Conservation (phyloP, 2,888 invertebrate genomes). For the Dryocosmus kuriphilus region DNA sequence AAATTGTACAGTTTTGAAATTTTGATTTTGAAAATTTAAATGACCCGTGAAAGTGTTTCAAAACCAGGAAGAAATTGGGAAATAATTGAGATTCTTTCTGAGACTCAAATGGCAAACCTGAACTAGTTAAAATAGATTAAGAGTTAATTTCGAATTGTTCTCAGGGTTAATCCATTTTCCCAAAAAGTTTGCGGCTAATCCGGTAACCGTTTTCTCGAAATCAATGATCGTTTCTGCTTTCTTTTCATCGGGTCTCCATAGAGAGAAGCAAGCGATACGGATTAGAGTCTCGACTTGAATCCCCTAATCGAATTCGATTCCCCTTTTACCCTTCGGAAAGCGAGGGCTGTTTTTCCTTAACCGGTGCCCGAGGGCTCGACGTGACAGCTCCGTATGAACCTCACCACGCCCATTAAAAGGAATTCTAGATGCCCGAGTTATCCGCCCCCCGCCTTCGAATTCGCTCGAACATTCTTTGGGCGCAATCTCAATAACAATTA, state of each 20-base stretch:
- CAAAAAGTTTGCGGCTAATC: neutral
- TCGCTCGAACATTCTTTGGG: slow-evolving; percentile 46
- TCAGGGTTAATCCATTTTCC: neutral
- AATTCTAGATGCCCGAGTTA: slow-evolving; percentile 12
- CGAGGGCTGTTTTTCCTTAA: slow-evolving; percentile 20
- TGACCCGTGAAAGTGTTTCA: too few relatives aligned
- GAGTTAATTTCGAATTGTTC: neutral
- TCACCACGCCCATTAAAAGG: slow-evolving; percentile 29
- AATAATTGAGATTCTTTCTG: too few relatives aligned
- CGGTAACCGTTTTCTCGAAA: neutral
- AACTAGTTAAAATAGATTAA: neutral
- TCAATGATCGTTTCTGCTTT: slow-evolving; percentile 34
- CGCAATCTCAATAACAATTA: slow-evolving; percentile 72
- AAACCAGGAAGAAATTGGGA: too few relatives aligned
- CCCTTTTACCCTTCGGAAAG: slow-evolving; percentile 20
- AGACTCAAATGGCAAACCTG: too few relatives aligned
- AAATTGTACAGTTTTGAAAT: too few relatives aligned
- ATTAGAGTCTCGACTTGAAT: slow-evolving; percentile 39
- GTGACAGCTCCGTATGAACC: slow-evolving; percentile 12
- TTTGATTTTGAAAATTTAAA: too few relatives aligned
- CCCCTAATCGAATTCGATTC: slow-evolving; percentile 32
- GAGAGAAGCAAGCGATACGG: slow-evolving; percentile 22
- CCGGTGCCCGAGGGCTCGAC: slow-evolving; percentile 30
- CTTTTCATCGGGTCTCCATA: slow-evolving; percentile 12
- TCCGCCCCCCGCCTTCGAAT: slow-evolving; percentile 38